A percentile compares a stretch with the other conserved stretches of the same genome.
Evolutionary conservation across 2,888 invertebrate species (phyloP).

Genomic region (Agrochola lychnidis): DNA sequence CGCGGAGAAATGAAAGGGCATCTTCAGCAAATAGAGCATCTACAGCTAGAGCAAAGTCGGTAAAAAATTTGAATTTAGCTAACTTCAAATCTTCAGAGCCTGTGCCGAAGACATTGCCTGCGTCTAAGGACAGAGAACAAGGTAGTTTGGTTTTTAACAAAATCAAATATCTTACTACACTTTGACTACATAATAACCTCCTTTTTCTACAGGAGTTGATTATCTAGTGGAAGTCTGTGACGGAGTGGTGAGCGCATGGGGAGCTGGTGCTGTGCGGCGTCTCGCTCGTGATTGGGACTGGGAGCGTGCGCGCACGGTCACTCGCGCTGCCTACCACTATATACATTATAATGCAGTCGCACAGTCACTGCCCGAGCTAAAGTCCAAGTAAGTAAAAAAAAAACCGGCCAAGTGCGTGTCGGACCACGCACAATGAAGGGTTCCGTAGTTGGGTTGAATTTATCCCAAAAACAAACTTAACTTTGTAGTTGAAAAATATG

Average conservation of each 20-base stretch:
- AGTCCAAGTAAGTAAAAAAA: constrained; percentile 87
- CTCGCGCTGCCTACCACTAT: constrained; percentile 96
- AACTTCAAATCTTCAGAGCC: constrained; percentile 88
- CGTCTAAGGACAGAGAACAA: constrained; percentile 93
- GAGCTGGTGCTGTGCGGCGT: constrained; percentile 96
- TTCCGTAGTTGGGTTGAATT: too few relatives aligned
- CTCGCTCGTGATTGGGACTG: constrained; percentile 95
- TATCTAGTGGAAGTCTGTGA: constrained; percentile 97
- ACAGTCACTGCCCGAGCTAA: constrained; percentile 93
- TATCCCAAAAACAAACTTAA: too few relatives aligned
- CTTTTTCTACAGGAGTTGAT: constrained; percentile 93
- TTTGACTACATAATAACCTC: neutral
- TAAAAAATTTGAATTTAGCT: constrained; percentile 83
- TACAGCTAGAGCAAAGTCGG: constrained; percentile 91
- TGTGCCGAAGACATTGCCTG: constrained; percentile 86
- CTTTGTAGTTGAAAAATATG: too few relatives aligned
- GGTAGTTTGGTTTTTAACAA: constrained; percentile 78
- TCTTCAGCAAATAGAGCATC: constrained; percentile 91
- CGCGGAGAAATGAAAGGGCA: constrained; percentile 85
- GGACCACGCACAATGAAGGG: too few relatives aligned
- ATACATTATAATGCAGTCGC: constrained; percentile 96
- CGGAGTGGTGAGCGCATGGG: constrained; percentile 95
- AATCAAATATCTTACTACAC: neutral
- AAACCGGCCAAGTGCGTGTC: too few relatives aligned
- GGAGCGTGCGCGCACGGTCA: constrained; percentile 94